A percentile compares a stretch with the other conserved stretches of the same genome.
Evolutionary conservation across 2,797 vertebrate genomes (phyloP).

Genomic region (Gadopsis bispinosus): DNA sequence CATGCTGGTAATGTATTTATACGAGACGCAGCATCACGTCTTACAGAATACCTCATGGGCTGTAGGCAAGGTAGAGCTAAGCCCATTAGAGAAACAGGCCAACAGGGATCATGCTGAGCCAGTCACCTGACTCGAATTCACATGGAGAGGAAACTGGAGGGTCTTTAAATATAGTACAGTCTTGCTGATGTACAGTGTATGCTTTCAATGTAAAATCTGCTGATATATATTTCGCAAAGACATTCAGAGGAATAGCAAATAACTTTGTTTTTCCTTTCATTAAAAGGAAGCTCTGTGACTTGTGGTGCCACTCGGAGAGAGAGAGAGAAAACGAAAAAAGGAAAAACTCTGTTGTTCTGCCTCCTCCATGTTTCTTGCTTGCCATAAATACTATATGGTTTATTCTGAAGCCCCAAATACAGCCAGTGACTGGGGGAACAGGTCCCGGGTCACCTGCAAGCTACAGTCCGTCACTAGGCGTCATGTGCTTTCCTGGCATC

Average conservation of each 20-base stretch:
- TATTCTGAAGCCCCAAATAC: slow-evolving; percentile 2
- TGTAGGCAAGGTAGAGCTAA: slow-evolving; percentile 69
- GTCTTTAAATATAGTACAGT: not conserved
- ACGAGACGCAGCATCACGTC: slow-evolving; percentile 37
- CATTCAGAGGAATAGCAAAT: not conserved
- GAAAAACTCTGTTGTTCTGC: not conserved
- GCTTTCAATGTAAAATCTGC: not conserved
- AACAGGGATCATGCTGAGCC: slow-evolving; percentile 78
- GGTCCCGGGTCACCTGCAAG: slow-evolving; percentile 25
- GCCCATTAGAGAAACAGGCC: slow-evolving; percentile 85
- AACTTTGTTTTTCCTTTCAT: not conserved
- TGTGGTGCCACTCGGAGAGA: no score
- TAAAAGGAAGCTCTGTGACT: not conserved
- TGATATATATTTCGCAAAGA: not conserved
- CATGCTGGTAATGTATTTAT: slow-evolving; percentile 41
- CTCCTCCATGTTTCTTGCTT: not conserved
- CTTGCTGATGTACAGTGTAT: not conserved
- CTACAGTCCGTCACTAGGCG: slow-evolving; percentile 1
- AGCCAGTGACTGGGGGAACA: slow-evolving; percentile 19
- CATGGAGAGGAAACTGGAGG: slow-evolving; percentile 15
- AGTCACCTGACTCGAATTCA: slow-evolving; percentile 63
- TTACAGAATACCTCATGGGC: slow-evolving; percentile 42
- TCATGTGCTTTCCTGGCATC: slow-evolving; percentile 29
- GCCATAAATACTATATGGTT: not conserved
- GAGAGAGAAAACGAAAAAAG: not conserved